phyloP scores from a whole-genome alignment of 2,888 invertebrate species.

The Nephrotoma flavescens region DNA sequence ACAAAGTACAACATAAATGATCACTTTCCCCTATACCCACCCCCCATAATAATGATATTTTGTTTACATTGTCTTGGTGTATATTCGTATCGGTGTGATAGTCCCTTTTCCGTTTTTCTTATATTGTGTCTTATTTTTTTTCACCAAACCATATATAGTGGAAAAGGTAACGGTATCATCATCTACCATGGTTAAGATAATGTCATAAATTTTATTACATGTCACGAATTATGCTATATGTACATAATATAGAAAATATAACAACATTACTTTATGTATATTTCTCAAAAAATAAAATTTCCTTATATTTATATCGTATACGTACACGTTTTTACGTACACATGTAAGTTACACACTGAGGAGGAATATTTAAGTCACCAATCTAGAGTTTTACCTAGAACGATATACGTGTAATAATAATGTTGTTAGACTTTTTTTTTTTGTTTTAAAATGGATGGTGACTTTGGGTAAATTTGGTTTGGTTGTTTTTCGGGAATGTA shows the following conservation, averaged over 20 bases:
- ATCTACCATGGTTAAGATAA: conserved; percentile 2
- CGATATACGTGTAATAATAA: neutral
- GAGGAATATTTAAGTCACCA: neutral
- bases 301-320: neutral
- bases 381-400: neutral
- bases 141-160: neutral
- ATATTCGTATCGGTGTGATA: neutral
- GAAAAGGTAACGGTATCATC: neutral
- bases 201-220: conserved; percentile 3
- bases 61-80: neutral
- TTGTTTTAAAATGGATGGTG: neutral
- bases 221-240: neutral
- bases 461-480: neutral
- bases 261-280: neutral
- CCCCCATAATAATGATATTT: neutral
- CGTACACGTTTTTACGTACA: neutral
- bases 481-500: neutral
- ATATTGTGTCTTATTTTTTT: neutral
- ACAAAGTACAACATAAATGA: neutral
- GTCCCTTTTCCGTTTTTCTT: neutral
- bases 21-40: neutral
- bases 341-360: neutral
- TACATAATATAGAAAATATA: neutral
- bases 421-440: neutral
- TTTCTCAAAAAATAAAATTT: neutral